phyloP scores from a whole-genome alignment of 2,797 vertebrate species.

The Labeo calbasu region DNA sequence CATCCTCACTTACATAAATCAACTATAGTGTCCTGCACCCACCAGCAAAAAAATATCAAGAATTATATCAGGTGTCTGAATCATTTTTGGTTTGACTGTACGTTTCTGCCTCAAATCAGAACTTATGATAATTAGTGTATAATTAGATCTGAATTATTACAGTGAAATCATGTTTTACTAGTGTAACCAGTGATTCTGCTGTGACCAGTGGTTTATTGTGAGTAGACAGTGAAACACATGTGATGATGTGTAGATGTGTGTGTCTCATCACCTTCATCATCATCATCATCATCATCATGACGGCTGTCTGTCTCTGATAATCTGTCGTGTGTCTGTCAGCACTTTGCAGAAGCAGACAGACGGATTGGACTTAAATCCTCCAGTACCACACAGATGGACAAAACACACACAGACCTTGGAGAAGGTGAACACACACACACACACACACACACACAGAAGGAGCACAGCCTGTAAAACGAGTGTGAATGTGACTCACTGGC shows the following conservation, averaged over 20 bases:
- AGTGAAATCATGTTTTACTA: too few species aligned
- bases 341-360: slow-evolving; percentile 81
- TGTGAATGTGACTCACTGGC: neutral
- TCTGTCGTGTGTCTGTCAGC: slow-evolving; percentile 80
- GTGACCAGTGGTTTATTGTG: neutral
- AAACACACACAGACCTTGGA: slow-evolving; percentile 47
- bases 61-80: too few species aligned
- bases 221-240: neutral
- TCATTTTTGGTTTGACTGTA: too few species aligned
- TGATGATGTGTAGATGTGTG: neutral
- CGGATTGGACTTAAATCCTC: slow-evolving; percentile 80
- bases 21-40: too few species aligned
- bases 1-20: too few species aligned
- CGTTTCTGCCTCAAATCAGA: neutral
- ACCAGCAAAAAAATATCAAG: too few species aligned
- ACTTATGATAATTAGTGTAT: neutral
- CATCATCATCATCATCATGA: neutral
- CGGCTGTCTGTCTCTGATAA: slow-evolving; percentile 60
- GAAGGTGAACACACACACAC: slow-evolving; percentile 40
- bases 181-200: neutral
- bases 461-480: too few species aligned
- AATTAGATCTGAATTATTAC: neutral
- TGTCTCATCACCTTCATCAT: neutral
- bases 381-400: slow-evolving; percentile 77
- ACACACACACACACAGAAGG: neutral